These are phyloP conservation scores for Slavum lentiscoides DNA, from an alignment of 2,888 invertebrate genomes.

Conservation along the genomic window DNA sequence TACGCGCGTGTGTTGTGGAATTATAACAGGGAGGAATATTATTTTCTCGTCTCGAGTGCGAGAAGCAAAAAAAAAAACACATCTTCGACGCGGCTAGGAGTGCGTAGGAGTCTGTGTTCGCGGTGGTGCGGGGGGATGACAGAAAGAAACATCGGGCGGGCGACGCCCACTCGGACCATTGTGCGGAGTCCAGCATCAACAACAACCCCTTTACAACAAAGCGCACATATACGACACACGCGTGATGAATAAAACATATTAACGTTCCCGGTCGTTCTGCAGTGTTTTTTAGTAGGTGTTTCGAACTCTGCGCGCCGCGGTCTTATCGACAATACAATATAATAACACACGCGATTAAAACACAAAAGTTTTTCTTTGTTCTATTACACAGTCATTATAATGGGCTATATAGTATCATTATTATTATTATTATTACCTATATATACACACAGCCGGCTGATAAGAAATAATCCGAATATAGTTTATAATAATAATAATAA, in stretches of 20 bases:
- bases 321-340: background rate
- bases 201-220: slow-evolving; percentile 36
- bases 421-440: no score
- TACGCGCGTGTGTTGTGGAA: background rate
- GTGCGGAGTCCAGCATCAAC: slow-evolving; percentile 6
- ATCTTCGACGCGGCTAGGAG: background rate
- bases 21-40: slow-evolving; percentile 1
- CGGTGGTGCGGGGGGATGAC: slow-evolving; percentile 40
- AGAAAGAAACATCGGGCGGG: slow-evolving; percentile 36
- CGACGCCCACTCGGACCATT: slow-evolving; percentile 45
- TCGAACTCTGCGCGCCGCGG: background rate
- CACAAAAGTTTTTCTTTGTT: background rate
- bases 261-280: background rate
- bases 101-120: slow-evolving; percentile 32
- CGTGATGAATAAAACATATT: slow-evolving; percentile 36
- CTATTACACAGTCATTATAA: no score
- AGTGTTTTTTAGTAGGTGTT: background rate
- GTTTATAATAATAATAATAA: no score
- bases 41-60: background rate
- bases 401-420: no score
- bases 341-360: background rate
- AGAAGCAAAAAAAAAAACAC: background rate
- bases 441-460: no score
- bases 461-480: no score
- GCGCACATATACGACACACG: background rate